Percentiles rank a stretch among this genome's conserved stretches.
These are phyloP conservation scores for Pterois miles DNA, from an alignment of 2,797 vertebrate species.

Conservation along the genomic window DNA sequence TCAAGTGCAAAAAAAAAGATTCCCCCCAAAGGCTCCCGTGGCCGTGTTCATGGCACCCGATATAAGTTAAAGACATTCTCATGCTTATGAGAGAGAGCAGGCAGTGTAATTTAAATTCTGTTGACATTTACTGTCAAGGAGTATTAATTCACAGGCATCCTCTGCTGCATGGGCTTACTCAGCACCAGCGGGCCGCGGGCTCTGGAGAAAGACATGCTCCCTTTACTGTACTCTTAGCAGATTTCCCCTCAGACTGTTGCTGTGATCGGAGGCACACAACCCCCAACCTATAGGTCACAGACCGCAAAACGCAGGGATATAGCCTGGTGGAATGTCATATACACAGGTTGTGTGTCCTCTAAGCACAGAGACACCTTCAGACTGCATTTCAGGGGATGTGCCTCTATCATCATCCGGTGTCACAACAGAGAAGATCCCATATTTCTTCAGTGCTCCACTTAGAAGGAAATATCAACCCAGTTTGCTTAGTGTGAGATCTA, in stretches of 20 bases:
- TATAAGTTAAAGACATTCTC: slow-evolving; percentile 84
- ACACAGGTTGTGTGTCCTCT: slow-evolving; percentile 74
- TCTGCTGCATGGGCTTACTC: slow-evolving; percentile 83
- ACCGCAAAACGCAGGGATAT: slow-evolving; percentile 58
- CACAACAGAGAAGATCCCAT: slow-evolving; percentile 27
- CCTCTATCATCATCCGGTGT: slow-evolving; percentile 48
- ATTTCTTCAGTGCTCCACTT: slow-evolving; percentile 39
- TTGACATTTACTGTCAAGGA: slow-evolving; percentile 89
- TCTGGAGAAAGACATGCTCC: slow-evolving; percentile 75
- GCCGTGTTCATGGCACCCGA: slow-evolving; percentile 78
- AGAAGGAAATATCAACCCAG: slow-evolving; percentile 38
- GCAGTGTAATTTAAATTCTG: slow-evolving; percentile 87
- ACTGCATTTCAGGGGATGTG: slow-evolving; percentile 60
- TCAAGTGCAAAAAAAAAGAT: slow-evolving; percentile 76
- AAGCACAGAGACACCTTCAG: slow-evolving; percentile 76
- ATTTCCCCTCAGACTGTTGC: slow-evolving; percentile 67
- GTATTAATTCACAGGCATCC: slow-evolving; percentile 82
- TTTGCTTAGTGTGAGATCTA: slow-evolving; percentile 43
- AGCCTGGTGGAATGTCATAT: slow-evolving; percentile 79
- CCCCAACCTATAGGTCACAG: slow-evolving; percentile 73
- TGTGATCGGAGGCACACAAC: slow-evolving; percentile 65
- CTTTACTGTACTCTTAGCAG: slow-evolving; percentile 75
- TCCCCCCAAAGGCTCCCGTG: slow-evolving; percentile 66
- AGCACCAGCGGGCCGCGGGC: slow-evolving; percentile 81
- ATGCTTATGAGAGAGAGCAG: slow-evolving; percentile 80